phyloP scores from a whole-genome alignment of 2,113 vertebrate species.

The Oceanites oceanicus region DNA sequence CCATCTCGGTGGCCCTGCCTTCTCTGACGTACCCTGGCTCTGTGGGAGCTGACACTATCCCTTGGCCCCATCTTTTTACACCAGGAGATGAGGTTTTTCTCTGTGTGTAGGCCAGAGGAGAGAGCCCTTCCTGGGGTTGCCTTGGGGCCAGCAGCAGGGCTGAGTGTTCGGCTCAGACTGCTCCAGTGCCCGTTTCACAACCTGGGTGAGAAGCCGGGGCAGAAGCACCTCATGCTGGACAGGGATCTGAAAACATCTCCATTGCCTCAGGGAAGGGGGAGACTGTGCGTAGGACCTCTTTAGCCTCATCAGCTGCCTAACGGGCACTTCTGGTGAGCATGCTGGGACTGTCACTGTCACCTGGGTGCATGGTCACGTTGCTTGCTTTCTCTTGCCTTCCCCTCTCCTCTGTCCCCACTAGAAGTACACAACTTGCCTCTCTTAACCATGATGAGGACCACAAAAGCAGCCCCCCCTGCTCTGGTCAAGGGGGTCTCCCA shows the following conservation, averaged over 20 bases:
- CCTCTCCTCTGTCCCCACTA: background rate
- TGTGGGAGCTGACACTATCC: background rate
- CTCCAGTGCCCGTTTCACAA: rapidly evolving
- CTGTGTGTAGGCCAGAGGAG: background rate
- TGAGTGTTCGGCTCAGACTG: rapidly evolving
- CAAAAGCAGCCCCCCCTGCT: background rate
- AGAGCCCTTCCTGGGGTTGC: background rate
- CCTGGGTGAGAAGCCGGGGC: background rate
- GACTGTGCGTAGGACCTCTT: background rate
- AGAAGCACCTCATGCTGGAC: background rate
- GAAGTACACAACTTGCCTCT: background rate
- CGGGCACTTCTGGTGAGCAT: background rate
- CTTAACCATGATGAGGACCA: too few species aligned
- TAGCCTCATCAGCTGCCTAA: background rate
- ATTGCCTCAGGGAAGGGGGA: background rate
- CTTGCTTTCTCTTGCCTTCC: background rate
- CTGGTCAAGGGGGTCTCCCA: background rate
- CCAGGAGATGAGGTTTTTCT: background rate
- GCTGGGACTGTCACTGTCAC: background rate
- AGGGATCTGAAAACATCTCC: background rate
- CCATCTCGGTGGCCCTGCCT: background rate
- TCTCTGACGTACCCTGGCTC: background rate
- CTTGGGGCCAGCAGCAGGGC: background rate
- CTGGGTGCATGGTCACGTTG: rapidly evolving
- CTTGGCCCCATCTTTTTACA: background rate